Base-by-base conservation (phyloP, 2,113 vertebrate species). In the Cromileptes altivelis region DNA sequence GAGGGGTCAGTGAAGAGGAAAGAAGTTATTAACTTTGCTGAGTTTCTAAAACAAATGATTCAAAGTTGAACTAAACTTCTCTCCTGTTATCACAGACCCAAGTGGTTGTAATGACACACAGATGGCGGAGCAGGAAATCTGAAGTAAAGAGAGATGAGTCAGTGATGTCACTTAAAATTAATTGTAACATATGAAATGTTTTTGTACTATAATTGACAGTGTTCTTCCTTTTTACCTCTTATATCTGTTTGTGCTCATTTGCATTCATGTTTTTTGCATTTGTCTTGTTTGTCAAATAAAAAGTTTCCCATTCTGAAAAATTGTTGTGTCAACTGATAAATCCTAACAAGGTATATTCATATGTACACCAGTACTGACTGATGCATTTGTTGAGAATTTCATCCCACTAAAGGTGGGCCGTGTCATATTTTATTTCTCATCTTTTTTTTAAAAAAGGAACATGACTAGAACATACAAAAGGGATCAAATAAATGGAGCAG, bases 101-200 rank as follows among this genome's bases (percentile, higher is more conserved):
- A 85, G 78, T 67, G 79, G 85, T 62, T 82, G 87, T 84, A 78
- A 91, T 94, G 93, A 94, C 42, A 74, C 82, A 78, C 88, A 76
- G 18, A 88, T 70, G 84, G 90, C 50, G 70, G 94, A 94, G 55
- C 18, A 76, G 63, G 19, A 87, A 91, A 90, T 92, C 85, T 88
- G 91, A 94, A 72, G 81, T 72, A 74, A 78, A 79, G 64, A 80
- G 80, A 75, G 78, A 90, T 11, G 42, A 63, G 61, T 19, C 70
- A 6, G 81, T 11, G 8, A 14, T 75, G 27, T 52, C 6, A 30
- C 1, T n/a, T 81, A 19, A 64, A 56, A 37, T 67, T 0, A 74
- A 77, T 57, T 85, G 45, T 85, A 69, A 80, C 37, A 69, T 82
- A 57, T 64, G 12, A 75, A 73, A 57, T 70, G 40, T 63, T 87